Evolutionary conservation across 2,888 invertebrate species (phyloP), one percentile per base, ranked within the genome.

Genomic region (Ophion obscuratus): DNA sequence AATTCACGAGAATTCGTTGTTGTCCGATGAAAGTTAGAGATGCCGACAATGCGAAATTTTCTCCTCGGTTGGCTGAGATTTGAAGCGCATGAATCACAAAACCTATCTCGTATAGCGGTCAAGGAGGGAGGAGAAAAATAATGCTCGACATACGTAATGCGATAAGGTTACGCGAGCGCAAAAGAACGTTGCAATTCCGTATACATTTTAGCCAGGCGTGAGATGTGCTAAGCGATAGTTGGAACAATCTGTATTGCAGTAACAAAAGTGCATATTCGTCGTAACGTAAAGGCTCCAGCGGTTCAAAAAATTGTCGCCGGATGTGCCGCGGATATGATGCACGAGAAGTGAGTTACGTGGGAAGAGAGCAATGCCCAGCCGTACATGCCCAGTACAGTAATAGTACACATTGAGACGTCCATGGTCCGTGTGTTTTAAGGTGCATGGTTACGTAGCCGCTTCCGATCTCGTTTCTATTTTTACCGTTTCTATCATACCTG

Each of bases 281-380:
- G 74, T 66, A 79, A 75, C 57, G 44, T 62, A 67, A 61, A 14
- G 40, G 67, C 14, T 27, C 47, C 64, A 20, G 36, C 73, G 61
- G n/a, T 67, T 31, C 59, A 57, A 40, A 77, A 44, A 67, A 76
- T 70, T 71, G 80, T 80, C 76, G 84, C 61, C 66, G 66, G 70
- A 77, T 81, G 67, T 67, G 59, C 67, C 67, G 44, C 53, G 81
- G 71, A 73, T 76, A 84, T 84, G 71, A 62, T 40, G 61, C 66
- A 74, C 20, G 81, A 68, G 73, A 74, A 78, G 74, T 84, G 84
- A 81, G 84, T 81, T 77, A 84, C 84, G 73, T 78, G 62, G 77
- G 80, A 81, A 84, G 67, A 81, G 76, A 81, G 77, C 64, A 84
- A 84, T 84, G 67, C 71, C 76, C 61, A 67, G 77, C 24, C 61